Percentiles rank a stretch among this genome's conserved stretches.
Conservation (phyloP, 2,888 invertebrate species). For the Stenoptilia bipunctidactyla region DNA sequence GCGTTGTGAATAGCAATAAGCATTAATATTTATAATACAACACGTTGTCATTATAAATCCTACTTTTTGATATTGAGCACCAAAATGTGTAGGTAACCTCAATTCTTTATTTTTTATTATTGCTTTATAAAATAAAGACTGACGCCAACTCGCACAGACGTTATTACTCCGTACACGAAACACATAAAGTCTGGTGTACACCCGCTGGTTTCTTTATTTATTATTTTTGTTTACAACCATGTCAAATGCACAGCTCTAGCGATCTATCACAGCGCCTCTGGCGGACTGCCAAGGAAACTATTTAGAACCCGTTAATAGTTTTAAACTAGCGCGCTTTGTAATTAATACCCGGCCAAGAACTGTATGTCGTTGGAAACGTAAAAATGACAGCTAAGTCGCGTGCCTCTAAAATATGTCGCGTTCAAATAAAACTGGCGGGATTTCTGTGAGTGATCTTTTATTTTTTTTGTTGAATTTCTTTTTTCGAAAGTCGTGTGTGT, state of each 20-base stretch:
- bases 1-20: too few species aligned
- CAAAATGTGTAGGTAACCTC: too few species aligned
- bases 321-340: constrained; percentile 46
- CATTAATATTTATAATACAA: too few species aligned
- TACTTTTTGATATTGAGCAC: too few species aligned
- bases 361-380: constrained; percentile 1
- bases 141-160: too few species aligned
- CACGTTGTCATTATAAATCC: too few species aligned
- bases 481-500: not conserved
- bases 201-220: constrained; percentile 32
- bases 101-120: too few species aligned
- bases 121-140: too few species aligned
- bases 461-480: too few species aligned
- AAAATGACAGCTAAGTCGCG: not conserved
- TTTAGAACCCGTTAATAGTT: constrained; percentile 58
- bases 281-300: constrained; percentile 55
- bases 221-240: constrained; percentile 57
- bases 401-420: not conserved
- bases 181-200: constrained; percentile 5
- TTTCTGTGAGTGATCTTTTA: too few species aligned
- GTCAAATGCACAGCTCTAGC: constrained; percentile 42
- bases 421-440: not conserved
- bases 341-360: constrained; percentile 29
- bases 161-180: not conserved
- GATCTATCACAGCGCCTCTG: constrained; percentile 52